phyloP scores from a whole-genome alignment of 2,888 invertebrate species.

The Allolobophora icterica region DNA sequence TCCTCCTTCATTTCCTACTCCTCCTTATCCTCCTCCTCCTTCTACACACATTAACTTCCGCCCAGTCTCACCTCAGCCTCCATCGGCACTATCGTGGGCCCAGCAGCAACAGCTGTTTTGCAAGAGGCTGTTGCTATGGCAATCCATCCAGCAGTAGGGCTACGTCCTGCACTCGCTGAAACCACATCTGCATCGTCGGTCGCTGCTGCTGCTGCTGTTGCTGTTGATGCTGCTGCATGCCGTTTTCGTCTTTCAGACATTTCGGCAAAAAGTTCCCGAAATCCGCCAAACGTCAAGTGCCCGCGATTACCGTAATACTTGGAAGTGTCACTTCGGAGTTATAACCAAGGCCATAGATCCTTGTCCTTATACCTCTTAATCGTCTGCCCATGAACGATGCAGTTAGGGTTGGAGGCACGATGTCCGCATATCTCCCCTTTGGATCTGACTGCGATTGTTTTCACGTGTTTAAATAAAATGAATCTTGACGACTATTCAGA shows the following conservation, averaged over 20 bases:
- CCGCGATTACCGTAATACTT: neutral
- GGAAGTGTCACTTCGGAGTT: neutral
- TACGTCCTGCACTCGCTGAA: neutral
- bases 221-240: neutral
- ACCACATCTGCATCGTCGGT: neutral
- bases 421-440: too few relatives aligned
- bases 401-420: neutral
- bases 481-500: neutral
- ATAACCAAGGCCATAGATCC: neutral
- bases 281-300: neutral
- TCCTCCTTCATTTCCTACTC: neutral
- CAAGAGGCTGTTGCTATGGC: neutral
- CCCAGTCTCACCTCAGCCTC: neutral
- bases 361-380: neutral
- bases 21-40: too few relatives aligned
- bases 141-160: neutral
- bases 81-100: neutral
- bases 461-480: neutral
- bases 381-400: neutral
- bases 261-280: neutral
- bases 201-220: neutral
- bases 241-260: slow-evolving; percentile 2
- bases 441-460: too few relatives aligned
- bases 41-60: neutral
- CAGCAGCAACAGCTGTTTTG: neutral